Base-by-base conservation (phyloP, 2,888 invertebrate species). In the Dusona sp. region DNA sequence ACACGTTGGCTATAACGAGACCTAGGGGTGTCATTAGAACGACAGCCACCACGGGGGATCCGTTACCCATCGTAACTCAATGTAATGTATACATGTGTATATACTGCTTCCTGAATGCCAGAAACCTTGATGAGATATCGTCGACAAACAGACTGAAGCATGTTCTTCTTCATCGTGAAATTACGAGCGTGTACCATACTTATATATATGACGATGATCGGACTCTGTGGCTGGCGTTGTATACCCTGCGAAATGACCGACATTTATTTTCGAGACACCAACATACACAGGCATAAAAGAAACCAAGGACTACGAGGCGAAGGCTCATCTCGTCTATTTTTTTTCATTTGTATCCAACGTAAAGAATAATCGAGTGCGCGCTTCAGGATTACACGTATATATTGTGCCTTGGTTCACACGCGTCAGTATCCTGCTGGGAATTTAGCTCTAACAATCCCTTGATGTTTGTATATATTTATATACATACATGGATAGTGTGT, bases 211-310 rank as follows among this genome's bases (percentile, higher is more conserved):
- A 68, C 74, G 70, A 67, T 61, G 83, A 84, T 82, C 75, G 80
- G 61, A 80, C 68, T 38, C 65, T 38, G 57, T 48, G 38, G 70
- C 65, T 72, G 57, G 61, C 64, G 74, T 86, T 74, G 25, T 81
- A 85, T 75, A 83, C 80, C 80, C 81, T 77, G 84, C 79, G 68
- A 90, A 90, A 89, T 89, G 84, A 85, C 87, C 77, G 80, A 89
- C 88, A 90, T 90, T 88, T 89, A 89, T 89, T 88, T 87, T 86
- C 81, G 78, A 79, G 84, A 81, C 79, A 73, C 42, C 0, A 16
- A 29, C 16, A 29, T 73, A 48, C 38, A 3, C 38, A 25, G 48
- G 22, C 48, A 29, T 72, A 19, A 16, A 36, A 65, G 61, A 79
- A 67, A 70, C 65, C 36, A 72, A 65, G 82, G 83, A 84, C 88